These are phyloP conservation scores for Glyptemys insculpta DNA, from an alignment of 2,797 vertebrate species.

Conservation along the genomic window DNA sequence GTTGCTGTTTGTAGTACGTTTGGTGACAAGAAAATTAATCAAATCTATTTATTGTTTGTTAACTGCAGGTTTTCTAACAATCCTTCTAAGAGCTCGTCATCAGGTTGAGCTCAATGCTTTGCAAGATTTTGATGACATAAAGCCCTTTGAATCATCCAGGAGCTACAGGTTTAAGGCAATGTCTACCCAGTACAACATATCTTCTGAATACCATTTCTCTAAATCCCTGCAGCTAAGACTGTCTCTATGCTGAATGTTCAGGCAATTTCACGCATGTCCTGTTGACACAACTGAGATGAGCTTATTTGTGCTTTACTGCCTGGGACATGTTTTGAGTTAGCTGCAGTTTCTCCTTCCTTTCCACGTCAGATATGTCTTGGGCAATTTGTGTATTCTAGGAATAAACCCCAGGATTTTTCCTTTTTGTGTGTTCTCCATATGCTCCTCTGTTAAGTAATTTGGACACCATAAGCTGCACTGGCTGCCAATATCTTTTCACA, in stretches of 20 bases:
- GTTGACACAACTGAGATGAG: background rate
- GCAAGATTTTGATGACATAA: background rate
- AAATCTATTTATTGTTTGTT: background rate
- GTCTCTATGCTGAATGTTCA: background rate
- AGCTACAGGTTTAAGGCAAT: background rate
- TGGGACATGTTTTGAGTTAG: background rate
- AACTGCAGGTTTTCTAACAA: background rate
- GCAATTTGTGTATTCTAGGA: background rate
- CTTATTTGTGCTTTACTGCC: background rate
- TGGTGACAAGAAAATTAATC: background rate
- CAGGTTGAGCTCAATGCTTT: background rate
- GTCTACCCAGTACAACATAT: rapidly evolving
- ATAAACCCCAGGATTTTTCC: background rate
- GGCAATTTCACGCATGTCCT: background rate
- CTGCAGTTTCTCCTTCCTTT: background rate
- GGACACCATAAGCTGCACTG: background rate
- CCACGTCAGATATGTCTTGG: background rate
- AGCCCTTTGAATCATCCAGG: background rate
- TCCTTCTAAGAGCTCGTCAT: background rate
- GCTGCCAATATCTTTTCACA: background rate
- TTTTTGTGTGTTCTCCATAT: background rate
- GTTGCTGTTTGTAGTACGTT: background rate
- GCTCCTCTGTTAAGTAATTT: background rate
- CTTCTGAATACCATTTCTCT: background rate
- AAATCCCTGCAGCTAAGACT: background rate